Evolutionary conservation across 2,113 vertebrate species (phyloP), one percentile per base, ranked within the genome.

Genomic region (Oncorhynchus clarkii): DNA sequence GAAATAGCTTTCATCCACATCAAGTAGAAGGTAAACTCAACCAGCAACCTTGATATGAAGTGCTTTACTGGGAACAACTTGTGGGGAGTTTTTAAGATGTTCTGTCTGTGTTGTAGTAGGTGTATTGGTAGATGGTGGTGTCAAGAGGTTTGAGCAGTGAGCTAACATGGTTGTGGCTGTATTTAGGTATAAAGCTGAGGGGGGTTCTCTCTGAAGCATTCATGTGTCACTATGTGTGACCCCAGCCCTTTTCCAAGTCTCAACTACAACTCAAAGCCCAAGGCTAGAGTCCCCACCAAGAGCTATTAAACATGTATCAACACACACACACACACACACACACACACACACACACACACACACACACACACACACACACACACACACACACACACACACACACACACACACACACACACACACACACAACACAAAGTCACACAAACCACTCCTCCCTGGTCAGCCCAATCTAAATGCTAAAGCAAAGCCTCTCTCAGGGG

Each of bases 381-480:
- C 31, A 34, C 5, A 34, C 34, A 34, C 34, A 34, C 5, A 45
- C 39, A 39, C 87, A 87, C 78, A 86, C 84, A 82, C 70, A 11
- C 65, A 54, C 70, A 75, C 82, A 59, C 2, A 11, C 39, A 45
- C 39, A 45, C 39, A 82, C 86, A 86, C 78, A 85, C 82, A 81
- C 65, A 8, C 69, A 64, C 84, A 82, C 70, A 8, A 34, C 31
- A 34, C 34, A 34, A 34, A 7, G 34, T 34, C 34, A 7, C 34
- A 45, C 39, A 39, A 39, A 39, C 39, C 39, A 18, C 31, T 57
- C 71, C 84, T 76, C 72, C 74, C 31, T 90, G 81, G 90, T 92
- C 86, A 90, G 87, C 86, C 85, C 90, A 89, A 89, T 91, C 90
- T 92, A 90, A 90, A 91, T 92, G 90, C 90, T 92, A 90, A 92